phyloP scores from a whole-genome alignment of 2,888 invertebrate species.

The Rhynchonema sp. region DNA sequence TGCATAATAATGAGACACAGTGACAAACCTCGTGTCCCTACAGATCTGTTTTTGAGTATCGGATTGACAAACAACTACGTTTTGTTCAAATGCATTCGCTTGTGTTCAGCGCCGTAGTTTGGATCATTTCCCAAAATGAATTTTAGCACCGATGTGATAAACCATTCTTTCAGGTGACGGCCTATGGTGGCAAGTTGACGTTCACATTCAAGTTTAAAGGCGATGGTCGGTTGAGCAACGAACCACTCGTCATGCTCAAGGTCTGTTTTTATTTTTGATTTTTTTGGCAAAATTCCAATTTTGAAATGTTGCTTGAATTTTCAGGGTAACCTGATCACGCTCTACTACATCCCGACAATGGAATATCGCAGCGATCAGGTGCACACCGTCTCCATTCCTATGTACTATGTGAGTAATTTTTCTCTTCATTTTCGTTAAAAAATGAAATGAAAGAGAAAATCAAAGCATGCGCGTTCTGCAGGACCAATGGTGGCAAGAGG shows the following conservation, averaged over 20 bases:
- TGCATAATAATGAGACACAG: no score
- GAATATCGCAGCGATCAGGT: conserved; percentile 45
- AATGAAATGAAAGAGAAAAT: neutral
- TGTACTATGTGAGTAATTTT: conserved; percentile 44
- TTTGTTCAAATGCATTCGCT: no score
- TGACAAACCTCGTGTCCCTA: no score
- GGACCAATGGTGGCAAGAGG: conserved; percentile 41
- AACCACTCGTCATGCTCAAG: conserved; percentile 25
- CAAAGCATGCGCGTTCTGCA: conserved; percentile 5
- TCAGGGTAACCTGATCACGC: conserved; percentile 42
- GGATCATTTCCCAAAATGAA: no score
- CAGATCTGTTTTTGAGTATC: no score
- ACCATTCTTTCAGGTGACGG: conserved; percentile 35
- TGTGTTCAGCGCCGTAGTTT: no score
- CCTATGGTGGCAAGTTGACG: conserved; percentile 69
- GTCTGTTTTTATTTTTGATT: conserved; percentile 1
- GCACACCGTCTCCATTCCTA: conserved; percentile 54
- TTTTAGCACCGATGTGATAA: neutral
- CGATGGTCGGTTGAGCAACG: conserved; percentile 12
- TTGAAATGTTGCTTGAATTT: conserved; percentile 2
- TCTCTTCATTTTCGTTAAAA: neutral
- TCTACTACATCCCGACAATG: conserved; percentile 54
- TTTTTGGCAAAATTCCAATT: neutral
- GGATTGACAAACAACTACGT: no score
- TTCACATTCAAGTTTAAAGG: conserved; percentile 25